Evolutionary conservation across 2,888 invertebrate genomes (phyloP).

Genomic region (Embidobia sp.): DNA sequence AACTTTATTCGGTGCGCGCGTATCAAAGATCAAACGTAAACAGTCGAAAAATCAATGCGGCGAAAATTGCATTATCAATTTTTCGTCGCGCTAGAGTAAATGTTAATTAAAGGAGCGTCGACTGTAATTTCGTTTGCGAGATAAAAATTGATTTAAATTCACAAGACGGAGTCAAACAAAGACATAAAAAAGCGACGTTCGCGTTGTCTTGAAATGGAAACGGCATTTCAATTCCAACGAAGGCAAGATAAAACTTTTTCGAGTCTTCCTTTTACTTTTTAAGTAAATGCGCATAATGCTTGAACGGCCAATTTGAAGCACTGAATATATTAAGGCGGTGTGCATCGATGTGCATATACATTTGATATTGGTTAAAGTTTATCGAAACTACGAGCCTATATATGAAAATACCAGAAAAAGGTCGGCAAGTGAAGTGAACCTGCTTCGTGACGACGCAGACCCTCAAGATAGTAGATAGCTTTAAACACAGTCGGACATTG

Average conservation of each 20-base stretch:
- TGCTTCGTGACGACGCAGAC: constrained; percentile 28
- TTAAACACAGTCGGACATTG: constrained; percentile 28
- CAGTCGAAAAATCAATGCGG: constrained; percentile 1
- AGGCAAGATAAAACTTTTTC: constrained; percentile 23
- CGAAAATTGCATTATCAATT: constrained; percentile 5
- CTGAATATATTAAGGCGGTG: constrained; percentile 23
- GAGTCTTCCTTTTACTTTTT: constrained; percentile 6
- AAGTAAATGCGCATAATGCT: constrained; percentile 33
- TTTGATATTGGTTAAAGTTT: constrained; percentile 48
- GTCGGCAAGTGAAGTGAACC: constrained; percentile 28
- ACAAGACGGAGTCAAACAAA: constrained; percentile 1
- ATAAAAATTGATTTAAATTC: constrained; percentile 22
- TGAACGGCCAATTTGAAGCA: constrained; percentile 33
- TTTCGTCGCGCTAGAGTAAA: neutral
- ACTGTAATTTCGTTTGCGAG: neutral
- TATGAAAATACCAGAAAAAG: constrained; percentile 39
- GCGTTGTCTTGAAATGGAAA: constrained; percentile 11
- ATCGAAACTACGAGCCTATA: constrained; percentile 28
- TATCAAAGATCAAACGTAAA: constrained; percentile 28
- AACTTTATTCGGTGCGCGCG: too few relatives aligned
- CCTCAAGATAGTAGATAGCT: constrained; percentile 35
- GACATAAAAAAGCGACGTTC: neutral
- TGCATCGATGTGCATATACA: constrained; percentile 36
- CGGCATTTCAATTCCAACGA: constrained; percentile 29
- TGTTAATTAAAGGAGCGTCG: constrained; percentile 3